Conservation (phyloP, 1,140 invertebrate genomes). For the Himalopsyche phryganea region DNA sequence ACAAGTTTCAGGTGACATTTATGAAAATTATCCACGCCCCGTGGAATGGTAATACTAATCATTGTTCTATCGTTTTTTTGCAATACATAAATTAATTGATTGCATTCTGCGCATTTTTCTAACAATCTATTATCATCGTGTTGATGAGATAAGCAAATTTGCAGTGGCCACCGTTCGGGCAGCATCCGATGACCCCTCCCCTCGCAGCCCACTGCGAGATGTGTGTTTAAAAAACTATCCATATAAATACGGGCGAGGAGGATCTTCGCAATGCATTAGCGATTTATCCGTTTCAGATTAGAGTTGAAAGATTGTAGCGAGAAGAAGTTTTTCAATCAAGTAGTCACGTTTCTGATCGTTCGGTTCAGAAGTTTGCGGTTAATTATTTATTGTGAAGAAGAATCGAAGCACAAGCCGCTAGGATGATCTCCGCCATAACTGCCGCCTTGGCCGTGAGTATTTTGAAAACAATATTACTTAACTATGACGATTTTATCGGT, state of each 20-base stretch:
- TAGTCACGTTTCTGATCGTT: background rate
- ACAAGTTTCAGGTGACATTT: no score
- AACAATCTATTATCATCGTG: no score
- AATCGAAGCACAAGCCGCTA: background rate
- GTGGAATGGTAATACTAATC: no score
- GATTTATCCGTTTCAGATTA: constrained; percentile 9
- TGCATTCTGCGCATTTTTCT: no score
- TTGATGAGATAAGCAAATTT: no score
- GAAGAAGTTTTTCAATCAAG: no score
- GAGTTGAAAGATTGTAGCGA: background rate
- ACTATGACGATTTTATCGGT: background rate
- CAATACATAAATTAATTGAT: no score
- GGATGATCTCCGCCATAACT: background rate
- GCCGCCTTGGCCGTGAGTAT: constrained; percentile 4
- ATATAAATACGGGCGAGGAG: constrained; percentile 7
- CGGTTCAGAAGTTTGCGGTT: constrained; percentile 3
- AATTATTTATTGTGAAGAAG: background rate
- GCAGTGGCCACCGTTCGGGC: no score
- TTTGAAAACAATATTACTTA: background rate
- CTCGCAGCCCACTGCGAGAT: no score
- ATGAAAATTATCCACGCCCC: no score
- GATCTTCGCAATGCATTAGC: constrained; percentile 16
- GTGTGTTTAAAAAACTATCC: background rate
- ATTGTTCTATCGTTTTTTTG: no score
- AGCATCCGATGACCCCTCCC: no score